Conservation (phyloP, 1,140 invertebrate species). For the Drosophila sp. region DNA sequence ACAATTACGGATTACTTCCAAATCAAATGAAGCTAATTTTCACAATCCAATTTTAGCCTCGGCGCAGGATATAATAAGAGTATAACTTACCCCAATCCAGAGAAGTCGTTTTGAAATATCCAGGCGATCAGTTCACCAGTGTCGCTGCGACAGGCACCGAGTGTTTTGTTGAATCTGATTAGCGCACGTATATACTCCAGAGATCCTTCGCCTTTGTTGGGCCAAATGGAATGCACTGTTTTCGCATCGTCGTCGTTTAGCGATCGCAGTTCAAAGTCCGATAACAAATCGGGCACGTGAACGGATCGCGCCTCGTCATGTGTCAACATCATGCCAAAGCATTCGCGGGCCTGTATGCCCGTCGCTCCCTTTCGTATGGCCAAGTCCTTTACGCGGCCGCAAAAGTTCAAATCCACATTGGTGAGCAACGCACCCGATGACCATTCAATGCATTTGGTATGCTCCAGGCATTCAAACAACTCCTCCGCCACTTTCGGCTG, state of each 20-base stretch:
- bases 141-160: constrained; percentile 61
- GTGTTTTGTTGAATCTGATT: constrained; percentile 57
- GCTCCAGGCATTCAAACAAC: constrained; percentile 64
- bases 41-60: too few species aligned
- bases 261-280: constrained; percentile 60
- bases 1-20: too few species aligned
- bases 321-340: constrained; percentile 60
- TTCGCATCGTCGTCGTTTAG: constrained; percentile 57
- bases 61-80: too few species aligned
- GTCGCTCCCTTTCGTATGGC: constrained; percentile 39
- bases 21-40: too few species aligned
- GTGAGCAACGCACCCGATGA: constrained; percentile 65
- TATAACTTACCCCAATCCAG: constrained; percentile 68
- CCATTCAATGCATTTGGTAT: constrained; percentile 69
- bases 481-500: constrained; percentile 47
- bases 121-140: constrained; percentile 66
- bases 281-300: constrained; percentile 50
- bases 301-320: constrained; percentile 23
- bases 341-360: constrained; percentile 51
- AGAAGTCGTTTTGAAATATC: constrained; percentile 80
- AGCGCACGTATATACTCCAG: constrained; percentile 63
- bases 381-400: constrained; percentile 54
- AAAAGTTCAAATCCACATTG: constrained; percentile 58
- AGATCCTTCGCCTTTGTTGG: constrained; percentile 76
- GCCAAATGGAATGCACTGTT: constrained; percentile 62